Percentiles rank a stretch among this genome's conserved stretches.
phyloP scores from a whole-genome alignment of 2,113 vertebrate species.

The Mormyrus iriodes region DNA sequence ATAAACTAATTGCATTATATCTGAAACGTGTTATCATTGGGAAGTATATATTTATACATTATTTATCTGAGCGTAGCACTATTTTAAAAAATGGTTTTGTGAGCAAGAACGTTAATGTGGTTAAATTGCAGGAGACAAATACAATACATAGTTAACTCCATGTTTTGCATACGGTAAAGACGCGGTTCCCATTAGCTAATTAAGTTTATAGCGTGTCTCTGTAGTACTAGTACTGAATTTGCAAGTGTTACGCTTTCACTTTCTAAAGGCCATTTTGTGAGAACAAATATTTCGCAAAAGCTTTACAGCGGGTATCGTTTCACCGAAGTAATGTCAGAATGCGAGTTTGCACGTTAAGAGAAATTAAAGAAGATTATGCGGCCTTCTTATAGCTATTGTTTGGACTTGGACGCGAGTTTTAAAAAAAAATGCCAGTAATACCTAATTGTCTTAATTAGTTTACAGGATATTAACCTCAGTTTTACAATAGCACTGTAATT shows the following conservation, averaged over 20 bases:
- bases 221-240: background rate
- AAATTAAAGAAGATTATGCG: background rate
- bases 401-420: background rate
- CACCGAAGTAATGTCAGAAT: background rate
- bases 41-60: background rate
- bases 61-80: background rate
- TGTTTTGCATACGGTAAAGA: background rate
- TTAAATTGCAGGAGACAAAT: background rate
- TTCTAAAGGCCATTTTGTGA: background rate
- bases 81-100: background rate
- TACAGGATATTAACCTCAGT: background rate
- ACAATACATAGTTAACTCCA: background rate
- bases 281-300: background rate
- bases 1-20: constrained; percentile 4
- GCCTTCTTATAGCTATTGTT: background rate
- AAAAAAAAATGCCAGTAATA: background rate
- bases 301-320: background rate
- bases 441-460: background rate
- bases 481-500: background rate
- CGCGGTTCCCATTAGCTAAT: background rate
- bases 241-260: background rate
- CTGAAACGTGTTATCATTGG: background rate
- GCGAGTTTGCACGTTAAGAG: background rate
- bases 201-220: background rate
- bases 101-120: background rate